These are phyloP conservation scores for Miniopterus natalensis DNA, from an alignment of 2,113 vertebrate genomes.

Conservation along the genomic window DNA sequence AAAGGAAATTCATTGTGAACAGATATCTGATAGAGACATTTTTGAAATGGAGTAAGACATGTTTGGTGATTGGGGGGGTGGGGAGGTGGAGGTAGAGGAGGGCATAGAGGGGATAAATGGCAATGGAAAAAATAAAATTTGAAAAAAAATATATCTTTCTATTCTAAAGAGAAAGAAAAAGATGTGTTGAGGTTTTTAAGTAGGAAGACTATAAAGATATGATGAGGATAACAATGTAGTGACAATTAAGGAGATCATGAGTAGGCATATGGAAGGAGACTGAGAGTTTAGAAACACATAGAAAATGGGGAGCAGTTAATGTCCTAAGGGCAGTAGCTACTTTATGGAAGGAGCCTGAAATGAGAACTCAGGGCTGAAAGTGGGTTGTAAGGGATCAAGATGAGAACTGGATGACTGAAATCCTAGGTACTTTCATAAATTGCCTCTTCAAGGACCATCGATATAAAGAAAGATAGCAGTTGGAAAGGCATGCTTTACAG, in stretches of 20 bases:
- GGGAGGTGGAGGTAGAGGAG: no score
- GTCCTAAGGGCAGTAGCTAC: neutral
- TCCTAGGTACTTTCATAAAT: constrained; percentile 6
- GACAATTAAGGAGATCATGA: neutral
- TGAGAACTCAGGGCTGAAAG: neutral
- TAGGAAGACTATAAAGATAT: neutral
- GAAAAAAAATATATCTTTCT: no score
- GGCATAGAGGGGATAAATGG: no score
- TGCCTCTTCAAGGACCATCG: constrained; percentile 8
- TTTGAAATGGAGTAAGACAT: neutral
- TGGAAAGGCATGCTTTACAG: neutral
- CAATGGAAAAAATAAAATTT: no score
- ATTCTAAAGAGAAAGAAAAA: no score
- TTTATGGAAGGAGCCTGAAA: neutral
- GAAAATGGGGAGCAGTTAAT: neutral
- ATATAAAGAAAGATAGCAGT: neutral
- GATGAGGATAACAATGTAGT: neutral
- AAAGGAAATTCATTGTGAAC: neutral
- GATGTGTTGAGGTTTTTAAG: neutral
- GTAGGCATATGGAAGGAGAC: neutral
- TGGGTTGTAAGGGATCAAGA: neutral
- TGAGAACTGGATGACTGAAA: constrained; percentile 44
- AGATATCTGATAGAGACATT: neutral
- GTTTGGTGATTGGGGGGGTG: neutral
- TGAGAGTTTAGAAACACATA: neutral